A percentile compares a stretch with the other conserved stretches of the same genome.
Evolutionary conservation across 2,797 vertebrate genomes (phyloP).

Genomic region (Coccyzus lansbergi): DNA sequence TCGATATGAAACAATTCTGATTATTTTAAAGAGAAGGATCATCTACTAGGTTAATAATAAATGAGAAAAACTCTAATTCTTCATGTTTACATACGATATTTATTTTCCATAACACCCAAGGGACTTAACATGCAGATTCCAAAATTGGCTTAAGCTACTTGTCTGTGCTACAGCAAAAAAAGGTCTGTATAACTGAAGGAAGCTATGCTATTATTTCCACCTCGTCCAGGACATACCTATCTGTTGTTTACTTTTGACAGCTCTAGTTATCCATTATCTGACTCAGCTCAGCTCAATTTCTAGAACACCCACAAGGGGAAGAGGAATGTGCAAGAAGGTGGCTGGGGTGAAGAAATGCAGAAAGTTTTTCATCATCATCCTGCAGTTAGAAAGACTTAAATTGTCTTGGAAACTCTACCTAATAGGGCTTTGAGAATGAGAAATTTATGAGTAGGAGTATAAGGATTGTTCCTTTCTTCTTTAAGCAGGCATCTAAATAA

Average conservation of each 20-base stretch:
- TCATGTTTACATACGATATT: accelerated
- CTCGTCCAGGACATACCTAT: neutral
- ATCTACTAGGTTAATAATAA: neutral
- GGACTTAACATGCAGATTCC: neutral
- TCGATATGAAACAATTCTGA: neutral
- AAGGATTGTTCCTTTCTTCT: neutral
- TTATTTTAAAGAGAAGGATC: neutral
- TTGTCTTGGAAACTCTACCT: neutral
- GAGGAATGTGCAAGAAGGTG: neutral
- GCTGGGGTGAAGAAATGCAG: neutral
- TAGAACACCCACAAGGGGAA: neutral
- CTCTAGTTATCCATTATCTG: neutral
- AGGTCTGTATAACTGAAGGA: neutral
- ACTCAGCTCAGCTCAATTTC: neutral
- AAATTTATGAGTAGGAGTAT: neutral
- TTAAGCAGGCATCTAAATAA: neutral
- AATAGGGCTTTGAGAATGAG: neutral
- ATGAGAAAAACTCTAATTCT: accelerated
- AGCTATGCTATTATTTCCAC: neutral
- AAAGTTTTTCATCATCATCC: neutral
- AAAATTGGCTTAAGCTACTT: neutral
- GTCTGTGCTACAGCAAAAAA: neutral
- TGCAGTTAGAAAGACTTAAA: neutral
- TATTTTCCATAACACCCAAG: neutral
- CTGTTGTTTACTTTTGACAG: neutral